phyloP scores from a whole-genome alignment of 1,140 invertebrate genomes.

The Nymphalis io region DNA sequence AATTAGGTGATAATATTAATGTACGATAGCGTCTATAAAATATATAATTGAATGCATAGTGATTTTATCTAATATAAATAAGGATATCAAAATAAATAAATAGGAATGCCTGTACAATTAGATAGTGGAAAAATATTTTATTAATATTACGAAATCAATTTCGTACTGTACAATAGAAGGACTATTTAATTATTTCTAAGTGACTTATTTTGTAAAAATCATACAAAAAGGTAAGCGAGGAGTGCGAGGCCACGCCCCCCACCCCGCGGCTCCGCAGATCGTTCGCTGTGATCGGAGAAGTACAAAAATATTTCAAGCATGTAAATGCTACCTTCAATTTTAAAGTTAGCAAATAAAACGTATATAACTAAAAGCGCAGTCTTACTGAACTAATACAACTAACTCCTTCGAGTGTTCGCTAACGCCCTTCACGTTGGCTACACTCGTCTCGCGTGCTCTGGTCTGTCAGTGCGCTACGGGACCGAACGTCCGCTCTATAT shows the following conservation, averaged over 20 bases:
- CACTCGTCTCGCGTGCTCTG: neutral
- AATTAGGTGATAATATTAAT: too few species aligned
- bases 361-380: constrained; percentile 3
- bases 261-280: too few species aligned
- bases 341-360: neutral
- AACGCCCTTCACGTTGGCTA: too few species aligned
- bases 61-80: neutral
- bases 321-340: neutral
- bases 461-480: neutral
- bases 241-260: neutral
- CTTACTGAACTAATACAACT: neutral
- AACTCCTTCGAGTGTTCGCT: neutral
- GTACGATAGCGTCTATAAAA: neutral
- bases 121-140: constrained; percentile 1
- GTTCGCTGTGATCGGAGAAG: neutral
- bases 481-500: neutral
- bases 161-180: constrained; percentile 1
- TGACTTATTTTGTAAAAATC: neutral
- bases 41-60: neutral
- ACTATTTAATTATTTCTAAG: neutral
- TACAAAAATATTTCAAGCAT: neutral
- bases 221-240: neutral
- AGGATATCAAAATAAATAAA: constrained; percentile 5
- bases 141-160: neutral
- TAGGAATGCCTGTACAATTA: constrained; percentile 9